Evolutionary conservation across 2,888 invertebrate genomes (phyloP).

Genomic region (Prionchulus punctatus): DNA sequence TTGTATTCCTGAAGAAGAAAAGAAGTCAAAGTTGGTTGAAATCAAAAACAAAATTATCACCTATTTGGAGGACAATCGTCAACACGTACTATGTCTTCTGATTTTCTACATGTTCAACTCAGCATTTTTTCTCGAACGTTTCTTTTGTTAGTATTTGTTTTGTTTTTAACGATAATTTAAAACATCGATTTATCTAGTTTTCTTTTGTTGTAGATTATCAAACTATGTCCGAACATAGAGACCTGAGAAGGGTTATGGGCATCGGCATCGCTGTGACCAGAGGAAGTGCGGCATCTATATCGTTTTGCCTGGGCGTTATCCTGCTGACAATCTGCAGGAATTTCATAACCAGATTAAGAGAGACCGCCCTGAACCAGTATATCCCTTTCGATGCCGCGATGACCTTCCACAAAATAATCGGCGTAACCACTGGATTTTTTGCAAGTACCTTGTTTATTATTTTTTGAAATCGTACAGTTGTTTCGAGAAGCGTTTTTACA

Average conservation of each 20-base stretch:
- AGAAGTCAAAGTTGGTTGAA: constrained; percentile 52
- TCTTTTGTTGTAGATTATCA: constrained; percentile 54
- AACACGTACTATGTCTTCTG: constrained; percentile 84
- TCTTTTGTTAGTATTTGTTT: constrained; percentile 30
- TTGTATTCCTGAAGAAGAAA: constrained; percentile 18
- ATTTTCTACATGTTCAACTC: constrained; percentile 85
- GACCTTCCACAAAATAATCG: constrained; percentile 90
- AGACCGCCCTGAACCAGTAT: constrained; percentile 80
- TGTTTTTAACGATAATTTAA: background rate
- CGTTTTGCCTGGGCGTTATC: constrained; percentile 79
- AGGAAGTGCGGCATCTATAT: constrained; percentile 79
- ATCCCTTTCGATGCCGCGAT: constrained; percentile 85
- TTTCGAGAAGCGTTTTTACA: no score
- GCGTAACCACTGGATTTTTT: constrained; percentile 81
- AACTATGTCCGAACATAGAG: constrained; percentile 87
- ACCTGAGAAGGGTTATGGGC: constrained; percentile 87
- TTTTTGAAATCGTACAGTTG: background rate
- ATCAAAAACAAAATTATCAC: constrained; percentile 42
- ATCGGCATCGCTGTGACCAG: constrained; percentile 85
- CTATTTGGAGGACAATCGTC: constrained; percentile 81
- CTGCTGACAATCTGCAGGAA: constrained; percentile 67
- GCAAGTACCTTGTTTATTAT: constrained; percentile 46
- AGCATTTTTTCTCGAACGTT: constrained; percentile 78
- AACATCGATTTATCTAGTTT: background rate
- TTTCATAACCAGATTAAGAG: constrained; percentile 75